These are phyloP conservation scores for Caenorhabditis angaria DNA, from an alignment of 2,888 invertebrate genomes.

Conservation along the genomic window DNA sequence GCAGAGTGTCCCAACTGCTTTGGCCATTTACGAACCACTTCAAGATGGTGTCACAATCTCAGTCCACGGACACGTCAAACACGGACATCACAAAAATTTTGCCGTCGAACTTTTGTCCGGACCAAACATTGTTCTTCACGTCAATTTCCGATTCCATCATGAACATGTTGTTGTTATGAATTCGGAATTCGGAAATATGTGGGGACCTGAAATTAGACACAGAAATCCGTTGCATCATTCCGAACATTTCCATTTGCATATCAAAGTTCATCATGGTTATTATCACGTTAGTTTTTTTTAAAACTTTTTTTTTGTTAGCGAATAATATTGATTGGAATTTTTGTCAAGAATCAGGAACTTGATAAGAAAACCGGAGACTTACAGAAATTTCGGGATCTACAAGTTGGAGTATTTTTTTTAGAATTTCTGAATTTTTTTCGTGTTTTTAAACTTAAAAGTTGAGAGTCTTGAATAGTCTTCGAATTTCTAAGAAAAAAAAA, in stretches of 20 bases:
- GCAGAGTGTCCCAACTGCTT: slow-evolving; percentile 45
- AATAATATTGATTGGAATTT: background rate
- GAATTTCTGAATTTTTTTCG: too few species aligned
- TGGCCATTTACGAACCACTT: slow-evolving; percentile 48
- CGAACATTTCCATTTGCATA: slow-evolving; percentile 60
- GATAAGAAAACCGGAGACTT: too few species aligned
- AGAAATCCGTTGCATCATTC: slow-evolving; percentile 59
- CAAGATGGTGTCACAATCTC: slow-evolving; percentile 44
- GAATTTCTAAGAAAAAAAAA: background rate
- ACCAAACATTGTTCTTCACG: slow-evolving; percentile 62
- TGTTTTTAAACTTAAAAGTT: background rate
- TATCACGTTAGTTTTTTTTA: slow-evolving; percentile 48
- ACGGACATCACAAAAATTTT: slow-evolving; percentile 57
- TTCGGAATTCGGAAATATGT: slow-evolving; percentile 47
- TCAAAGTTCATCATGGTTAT: slow-evolving; percentile 52
- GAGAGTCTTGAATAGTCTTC: background rate
- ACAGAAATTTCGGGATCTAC: too few species aligned
- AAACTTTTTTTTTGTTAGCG: background rate
- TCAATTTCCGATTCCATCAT: slow-evolving; percentile 64
- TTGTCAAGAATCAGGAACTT: background rate
- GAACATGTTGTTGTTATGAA: slow-evolving; percentile 57
- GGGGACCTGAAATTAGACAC: slow-evolving; percentile 59
- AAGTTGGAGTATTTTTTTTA: too few species aligned
- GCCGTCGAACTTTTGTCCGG: slow-evolving; percentile 63
- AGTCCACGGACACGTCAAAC: slow-evolving; percentile 50